These are phyloP conservation scores for Crossocerus cetratus DNA, from an alignment of 2,888 invertebrate species.

Conservation along the genomic window DNA sequence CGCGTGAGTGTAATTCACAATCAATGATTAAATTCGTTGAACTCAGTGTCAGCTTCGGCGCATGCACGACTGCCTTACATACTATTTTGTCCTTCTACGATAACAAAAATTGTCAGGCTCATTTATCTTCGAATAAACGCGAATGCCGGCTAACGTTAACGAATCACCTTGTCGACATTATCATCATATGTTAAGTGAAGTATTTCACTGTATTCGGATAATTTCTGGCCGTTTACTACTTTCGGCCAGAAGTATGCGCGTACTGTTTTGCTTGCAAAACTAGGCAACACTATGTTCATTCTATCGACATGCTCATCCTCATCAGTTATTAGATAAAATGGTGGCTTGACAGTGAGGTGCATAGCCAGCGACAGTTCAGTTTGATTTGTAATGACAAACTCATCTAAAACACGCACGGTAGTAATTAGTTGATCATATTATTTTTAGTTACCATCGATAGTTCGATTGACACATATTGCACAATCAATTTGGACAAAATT, in stretches of 20 bases:
- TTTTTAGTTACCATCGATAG: background rate
- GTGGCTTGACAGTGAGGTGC: slow-evolving; percentile 77
- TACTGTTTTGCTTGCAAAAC: slow-evolving; percentile 51
- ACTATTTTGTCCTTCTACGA: slow-evolving; percentile 81
- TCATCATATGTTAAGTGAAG: slow-evolving; percentile 73
- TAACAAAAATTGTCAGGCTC: background rate
- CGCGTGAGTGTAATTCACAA: slow-evolving; percentile 79
- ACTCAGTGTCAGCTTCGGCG: slow-evolving; percentile 82
- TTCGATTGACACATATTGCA: too few species aligned
- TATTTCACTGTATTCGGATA: slow-evolving; percentile 58
- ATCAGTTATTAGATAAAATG: slow-evolving; percentile 74
- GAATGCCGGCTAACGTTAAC: too few species aligned
- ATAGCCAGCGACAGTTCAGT: slow-evolving; percentile 78
- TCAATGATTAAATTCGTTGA: slow-evolving; percentile 81
- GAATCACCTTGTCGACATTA: slow-evolving; percentile 74
- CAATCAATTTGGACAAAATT: too few species aligned
- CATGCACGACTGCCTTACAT: slow-evolving; percentile 82
- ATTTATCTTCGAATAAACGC: too few species aligned
- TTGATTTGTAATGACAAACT: slow-evolving; percentile 79
- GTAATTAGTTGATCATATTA: background rate
- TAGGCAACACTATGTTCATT: slow-evolving; percentile 50
- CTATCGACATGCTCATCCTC: slow-evolving; percentile 48
- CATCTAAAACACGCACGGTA: slow-evolving; percentile 73
- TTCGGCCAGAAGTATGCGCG: slow-evolving; percentile 63
- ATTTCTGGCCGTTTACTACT: slow-evolving; percentile 46